Evolutionary conservation across 2,113 vertebrate species (phyloP), one percentile per base, ranked within the genome.

Genomic region (Nymphicus hollandicus): DNA sequence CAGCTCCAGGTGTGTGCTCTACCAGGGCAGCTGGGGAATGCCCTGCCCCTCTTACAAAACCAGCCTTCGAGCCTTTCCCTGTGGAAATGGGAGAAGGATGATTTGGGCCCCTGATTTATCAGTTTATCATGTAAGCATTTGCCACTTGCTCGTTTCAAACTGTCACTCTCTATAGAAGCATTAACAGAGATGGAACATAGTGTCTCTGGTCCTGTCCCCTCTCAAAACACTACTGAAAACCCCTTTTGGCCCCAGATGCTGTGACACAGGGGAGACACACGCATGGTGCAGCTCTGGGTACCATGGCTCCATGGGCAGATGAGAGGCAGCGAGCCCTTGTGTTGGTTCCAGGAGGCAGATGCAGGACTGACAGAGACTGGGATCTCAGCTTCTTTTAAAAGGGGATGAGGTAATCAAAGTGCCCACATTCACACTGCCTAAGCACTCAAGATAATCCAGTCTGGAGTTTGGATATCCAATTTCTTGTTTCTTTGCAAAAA

Each of bases 261-360:
- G 8, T 0, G 3, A 11, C 1, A 1, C 4, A 35, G 19, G 13
- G 7, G 13, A 61, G 37, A 20, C 23, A 4, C 3, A 2, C 11
- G 6, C 37, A 27, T 0, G 2, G 50, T 44, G 22, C 44, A 77
- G 63, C n/a, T 73, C 63, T 65, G 55, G 60, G 50, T 58, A 49
- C 6, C 5, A 33, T 55, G 24, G 33, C 29, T 71, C 25, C 5
- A 5, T 24, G 15, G 65, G 20, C 39, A 20, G 27, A 69, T 9
- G 19, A 15, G 20, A 47, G 53, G 46, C 71, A 80, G 44, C 0
- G 7, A 39, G 24, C 9, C 35, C 61, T 43, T 25, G 9, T 43
- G 39, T 39, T 78, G 52, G 23, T 18, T 87, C 31, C 52, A 76
- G 24, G 60, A 31, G 15, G 72, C 63, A 88, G 63, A 69, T 1